These are phyloP conservation scores for Athripsodes cinereus DNA, from an alignment of 2,888 invertebrate genomes.

Conservation along the genomic window DNA sequence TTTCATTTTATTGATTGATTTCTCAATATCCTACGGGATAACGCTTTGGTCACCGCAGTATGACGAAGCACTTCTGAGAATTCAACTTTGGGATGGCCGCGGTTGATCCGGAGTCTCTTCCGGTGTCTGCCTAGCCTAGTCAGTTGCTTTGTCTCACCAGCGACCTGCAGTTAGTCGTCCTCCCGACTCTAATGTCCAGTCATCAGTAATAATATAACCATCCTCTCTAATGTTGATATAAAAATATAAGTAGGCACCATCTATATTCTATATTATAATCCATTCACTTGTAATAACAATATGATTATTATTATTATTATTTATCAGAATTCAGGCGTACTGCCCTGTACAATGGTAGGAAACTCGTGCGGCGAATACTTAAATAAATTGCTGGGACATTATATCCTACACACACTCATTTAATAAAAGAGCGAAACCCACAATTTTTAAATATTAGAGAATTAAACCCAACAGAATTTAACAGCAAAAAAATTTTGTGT, in stretches of 20 bases:
- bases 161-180: not conserved
- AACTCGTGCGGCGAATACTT: slow-evolving; percentile 14
- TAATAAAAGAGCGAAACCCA: no score
- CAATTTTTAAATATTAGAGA: no score
- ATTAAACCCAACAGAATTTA: no score
- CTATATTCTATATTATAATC: no score
- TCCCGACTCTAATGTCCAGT: not conserved
- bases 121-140: not conserved
- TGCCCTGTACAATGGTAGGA: slow-evolving; percentile 9
- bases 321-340: not conserved
- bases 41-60: not conserved
- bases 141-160: not conserved
- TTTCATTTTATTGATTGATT: no score
- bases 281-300: not conserved
- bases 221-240: no score
- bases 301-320: no score
- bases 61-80: slow-evolving; percentile 20
- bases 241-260: no score
- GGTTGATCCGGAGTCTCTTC: slow-evolving; percentile 15
- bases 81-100: slow-evolving; percentile 15
- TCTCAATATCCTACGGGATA: no score
- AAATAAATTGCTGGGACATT: not conserved
- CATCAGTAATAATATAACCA: not conserved
- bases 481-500: no score
- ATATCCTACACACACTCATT: no score